Conservation (phyloP, 2,797 vertebrate genomes). For the Neomorphus geoffroyi region DNA sequence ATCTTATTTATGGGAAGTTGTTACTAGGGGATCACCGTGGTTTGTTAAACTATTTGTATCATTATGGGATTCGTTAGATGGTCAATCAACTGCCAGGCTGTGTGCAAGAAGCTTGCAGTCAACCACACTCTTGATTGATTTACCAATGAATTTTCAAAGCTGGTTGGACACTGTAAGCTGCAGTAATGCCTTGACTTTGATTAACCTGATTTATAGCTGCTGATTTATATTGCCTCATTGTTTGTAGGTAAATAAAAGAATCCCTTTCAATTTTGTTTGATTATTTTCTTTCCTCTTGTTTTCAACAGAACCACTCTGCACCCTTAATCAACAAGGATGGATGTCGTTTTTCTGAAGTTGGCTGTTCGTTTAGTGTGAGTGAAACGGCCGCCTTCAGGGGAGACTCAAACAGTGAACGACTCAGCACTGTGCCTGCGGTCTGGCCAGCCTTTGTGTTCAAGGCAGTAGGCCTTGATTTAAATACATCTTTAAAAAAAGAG, state of each 20-base stretch:
- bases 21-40: not conserved
- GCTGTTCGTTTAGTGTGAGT: slow-evolving; percentile 82
- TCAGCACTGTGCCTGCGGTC: not conserved
- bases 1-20: not conserved
- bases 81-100: not conserved
- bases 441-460: not conserved
- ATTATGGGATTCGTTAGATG: not conserved
- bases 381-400: not conserved
- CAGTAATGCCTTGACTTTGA: not conserved
- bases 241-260: not conserved
- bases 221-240: too few species aligned
- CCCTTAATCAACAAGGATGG: slow-evolving; percentile 49
- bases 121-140: not conserved
- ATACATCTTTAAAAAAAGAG: not conserved
- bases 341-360: slow-evolving; percentile 78
- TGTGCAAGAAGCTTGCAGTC: not conserved
- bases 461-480: not conserved
- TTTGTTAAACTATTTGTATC: not conserved
- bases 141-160: not conserved
- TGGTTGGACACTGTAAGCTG: not conserved
- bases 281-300: not conserved
- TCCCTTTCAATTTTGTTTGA: not conserved
- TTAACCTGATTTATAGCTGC: not conserved
- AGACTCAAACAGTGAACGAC: not conserved
- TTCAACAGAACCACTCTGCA: slow-evolving; percentile 60